phyloP scores from a whole-genome alignment of 1,140 invertebrate species.

The Ips nitidus region DNA sequence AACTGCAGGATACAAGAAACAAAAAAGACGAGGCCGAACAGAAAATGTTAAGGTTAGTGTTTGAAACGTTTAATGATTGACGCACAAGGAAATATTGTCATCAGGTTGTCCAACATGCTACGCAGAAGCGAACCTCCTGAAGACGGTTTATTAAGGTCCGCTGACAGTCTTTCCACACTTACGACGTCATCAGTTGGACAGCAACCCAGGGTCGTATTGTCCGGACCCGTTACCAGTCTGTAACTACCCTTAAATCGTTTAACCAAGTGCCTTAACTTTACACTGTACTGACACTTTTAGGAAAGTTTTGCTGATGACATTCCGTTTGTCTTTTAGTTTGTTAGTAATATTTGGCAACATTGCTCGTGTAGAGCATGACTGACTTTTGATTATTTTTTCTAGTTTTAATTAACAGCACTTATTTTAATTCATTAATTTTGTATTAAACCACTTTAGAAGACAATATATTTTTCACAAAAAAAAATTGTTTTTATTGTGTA shows the following conservation, averaged over 20 bases:
- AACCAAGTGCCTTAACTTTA: too few species aligned
- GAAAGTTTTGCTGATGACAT: too few species aligned
- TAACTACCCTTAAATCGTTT: slow-evolving; percentile 27
- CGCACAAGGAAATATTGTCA: not conserved
- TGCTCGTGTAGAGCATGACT: too few species aligned
- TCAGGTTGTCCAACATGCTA: slow-evolving; percentile 39
- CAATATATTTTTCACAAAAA: too few species aligned
- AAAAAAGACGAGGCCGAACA: slow-evolving; percentile 57
- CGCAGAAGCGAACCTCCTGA: slow-evolving; percentile 44
- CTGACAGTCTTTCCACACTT: slow-evolving; percentile 44
- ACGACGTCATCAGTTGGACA: slow-evolving; percentile 42
- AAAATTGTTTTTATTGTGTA: too few species aligned
- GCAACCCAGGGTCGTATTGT: slow-evolving; percentile 45
- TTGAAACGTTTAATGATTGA: not conserved
- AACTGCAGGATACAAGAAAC: slow-evolving; percentile 55
- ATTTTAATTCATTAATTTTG: too few species aligned
- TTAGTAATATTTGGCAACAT: too few species aligned
- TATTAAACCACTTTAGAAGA: too few species aligned
- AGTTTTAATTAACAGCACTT: too few species aligned
- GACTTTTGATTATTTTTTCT: too few species aligned
- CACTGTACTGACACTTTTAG: too few species aligned
- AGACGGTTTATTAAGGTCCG: slow-evolving; percentile 43
- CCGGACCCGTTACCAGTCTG: slow-evolving; percentile 52
- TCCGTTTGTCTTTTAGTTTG: too few species aligned
- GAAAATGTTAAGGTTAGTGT: slow-evolving; percentile 54